Evolutionary conservation across 2,797 vertebrate species (phyloP).

Genomic region (Masticophis lateralis): DNA sequence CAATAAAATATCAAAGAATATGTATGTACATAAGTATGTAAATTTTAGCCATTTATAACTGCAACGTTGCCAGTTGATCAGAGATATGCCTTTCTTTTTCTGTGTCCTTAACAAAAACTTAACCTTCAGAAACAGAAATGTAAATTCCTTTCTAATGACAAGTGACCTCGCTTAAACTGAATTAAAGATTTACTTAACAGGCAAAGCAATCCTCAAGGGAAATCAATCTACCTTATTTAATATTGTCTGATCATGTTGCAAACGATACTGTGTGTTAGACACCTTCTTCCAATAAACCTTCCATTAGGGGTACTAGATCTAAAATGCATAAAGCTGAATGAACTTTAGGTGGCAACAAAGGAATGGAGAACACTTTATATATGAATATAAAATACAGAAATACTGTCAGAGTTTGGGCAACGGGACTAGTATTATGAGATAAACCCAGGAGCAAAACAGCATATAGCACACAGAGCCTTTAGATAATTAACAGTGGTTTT

Average conservation of each 20-base stretch:
- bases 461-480: no score
- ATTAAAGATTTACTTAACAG: neutral
- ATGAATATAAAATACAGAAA: neutral
- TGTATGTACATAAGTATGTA: neutral
- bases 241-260: neutral
- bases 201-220: neutral
- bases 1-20: conserved; percentile 21
- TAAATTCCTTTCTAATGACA: neutral
- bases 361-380: neutral
- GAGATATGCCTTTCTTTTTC: neutral
- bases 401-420: no score
- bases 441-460: no score
- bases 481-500: no score
- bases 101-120: neutral
- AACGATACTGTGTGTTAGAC: neutral
- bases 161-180: neutral
- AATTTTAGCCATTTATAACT: neutral
- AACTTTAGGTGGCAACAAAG: neutral
- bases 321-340: neutral
- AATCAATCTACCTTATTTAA: neutral
- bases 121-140: neutral
- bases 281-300: neutral
- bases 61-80: neutral
- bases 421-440: no score
- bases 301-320: neutral